Base-by-base conservation (phyloP, 2,113 vertebrate genomes). In the Rhinopomastus cyanomelas region DNA sequence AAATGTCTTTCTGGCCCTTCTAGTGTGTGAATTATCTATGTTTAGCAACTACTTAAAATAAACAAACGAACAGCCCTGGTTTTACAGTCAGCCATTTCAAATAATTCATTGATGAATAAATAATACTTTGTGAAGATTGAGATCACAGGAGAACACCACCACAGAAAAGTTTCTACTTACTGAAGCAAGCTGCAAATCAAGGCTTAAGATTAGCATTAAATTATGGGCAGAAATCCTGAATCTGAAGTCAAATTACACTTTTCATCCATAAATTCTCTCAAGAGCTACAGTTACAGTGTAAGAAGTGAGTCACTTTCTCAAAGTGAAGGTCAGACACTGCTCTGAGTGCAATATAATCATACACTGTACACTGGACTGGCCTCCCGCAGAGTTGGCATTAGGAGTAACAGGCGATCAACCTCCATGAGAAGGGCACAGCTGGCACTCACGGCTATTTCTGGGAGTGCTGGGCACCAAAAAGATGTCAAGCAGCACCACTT, bases 281-380 rank as follows among this genome's bases (percentile, higher is more conserved):
- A 64, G 60, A 65, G 39, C 29, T 36, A 81, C 26, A 82, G 62
- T 34, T 67, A 42, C 1, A 4, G 20, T 19, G 37, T 65, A 78
- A 44, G 37, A 29, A 88, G 36, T 69, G 51, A 62, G 34, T 71
- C 19, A 2, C 57, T 83, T 27, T 49, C 46, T 83, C 51, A 39
- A 72, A 75, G 14, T 51, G 82, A 91, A 85, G 68, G 82, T 72
- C 91, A 88, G 82, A 57, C 21, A 12, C 14, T 36, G 42, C 73
- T 42, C 49, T 39, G 49, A 83, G 52, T 80, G 65, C 56, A 60
- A 11, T 5, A 36, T 29, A 68, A 84, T 42, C 32, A 32, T 8
- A 32, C 4, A 6, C 62, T 56, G 37, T 52, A 88, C 3, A 61
- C 19, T 8, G 53, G 14, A 30, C 2, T 64, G 53, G 61, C 25